These are phyloP conservation scores for Nowickia ferox DNA, from an alignment of 2,888 invertebrate genomes.

Conservation along the genomic window DNA sequence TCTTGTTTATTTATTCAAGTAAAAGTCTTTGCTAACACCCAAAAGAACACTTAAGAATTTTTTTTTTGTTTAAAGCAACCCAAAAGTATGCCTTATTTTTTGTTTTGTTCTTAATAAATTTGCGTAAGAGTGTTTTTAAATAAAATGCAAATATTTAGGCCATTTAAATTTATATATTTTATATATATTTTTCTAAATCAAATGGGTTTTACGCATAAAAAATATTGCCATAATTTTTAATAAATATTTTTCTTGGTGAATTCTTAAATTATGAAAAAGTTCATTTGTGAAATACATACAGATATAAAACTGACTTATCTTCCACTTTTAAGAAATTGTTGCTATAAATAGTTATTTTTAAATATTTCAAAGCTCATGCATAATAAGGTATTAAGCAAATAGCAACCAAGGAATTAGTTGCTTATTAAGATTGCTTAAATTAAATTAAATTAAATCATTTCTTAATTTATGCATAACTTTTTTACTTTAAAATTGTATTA, in stretches of 20 bases:
- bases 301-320: too few species aligned
- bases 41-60: slow-evolving; percentile 38
- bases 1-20: slow-evolving; percentile 22
- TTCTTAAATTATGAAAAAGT: background rate
- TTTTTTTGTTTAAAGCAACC: background rate
- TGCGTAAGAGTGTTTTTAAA: background rate
- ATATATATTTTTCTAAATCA: background rate
- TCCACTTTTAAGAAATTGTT: too few species aligned
- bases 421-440: too few species aligned
- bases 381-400: too few species aligned
- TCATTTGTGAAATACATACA: background rate
- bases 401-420: too few species aligned
- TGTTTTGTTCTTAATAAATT: slow-evolving; percentile 8
- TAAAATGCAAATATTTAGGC: slow-evolving; percentile 10
- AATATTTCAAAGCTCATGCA: too few species aligned
- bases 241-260: background rate
- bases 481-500: slow-evolving; percentile 63
- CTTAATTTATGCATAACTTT: background rate
- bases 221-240: slow-evolving; percentile 1
- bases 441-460: background rate
- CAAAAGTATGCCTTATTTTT: slow-evolving; percentile 22
- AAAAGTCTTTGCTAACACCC: slow-evolving; percentile 32
- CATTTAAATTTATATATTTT: background rate
- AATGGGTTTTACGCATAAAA: background rate
- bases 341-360: too few species aligned